Evolutionary conservation across 1,140 invertebrate genomes (phyloP).

Genomic region (Camponotus vicinus): DNA sequence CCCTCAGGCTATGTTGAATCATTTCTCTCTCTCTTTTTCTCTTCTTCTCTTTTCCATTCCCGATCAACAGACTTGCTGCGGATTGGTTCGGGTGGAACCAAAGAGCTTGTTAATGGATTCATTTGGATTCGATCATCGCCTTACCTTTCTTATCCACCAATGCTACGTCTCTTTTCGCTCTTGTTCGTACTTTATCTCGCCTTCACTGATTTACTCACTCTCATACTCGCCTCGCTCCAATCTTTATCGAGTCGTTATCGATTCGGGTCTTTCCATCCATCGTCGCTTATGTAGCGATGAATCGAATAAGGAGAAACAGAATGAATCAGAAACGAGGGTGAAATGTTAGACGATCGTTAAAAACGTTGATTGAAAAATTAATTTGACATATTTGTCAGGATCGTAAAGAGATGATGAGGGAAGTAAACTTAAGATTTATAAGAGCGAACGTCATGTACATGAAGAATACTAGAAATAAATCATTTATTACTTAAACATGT

Average conservation of each 20-base stretch:
- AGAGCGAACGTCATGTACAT: not conserved
- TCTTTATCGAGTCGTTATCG: constrained; percentile 54
- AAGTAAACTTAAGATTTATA: not conserved
- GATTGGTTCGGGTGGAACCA: constrained; percentile 73
- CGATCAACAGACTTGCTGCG: constrained; percentile 24
- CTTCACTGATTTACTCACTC: constrained; percentile 62
- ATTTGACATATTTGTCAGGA: constrained; percentile 70
- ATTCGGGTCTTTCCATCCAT: constrained; percentile 36
- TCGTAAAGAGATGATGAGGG: constrained; percentile 28
- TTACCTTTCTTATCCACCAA: constrained; percentile 75
- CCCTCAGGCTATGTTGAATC: constrained; percentile 1
- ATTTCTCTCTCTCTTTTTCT: constrained; percentile 9
- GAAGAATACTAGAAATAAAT: constrained; percentile 4
- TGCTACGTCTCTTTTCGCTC: constrained; percentile 28
- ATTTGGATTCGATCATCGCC: constrained; percentile 84
- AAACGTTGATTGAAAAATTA: constrained; percentile 67
- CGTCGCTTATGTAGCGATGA: constrained; percentile 39
- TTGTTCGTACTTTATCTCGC: constrained; percentile 53
- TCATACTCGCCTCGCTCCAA: constrained; percentile 49
- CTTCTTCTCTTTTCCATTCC: constrained; percentile 24
- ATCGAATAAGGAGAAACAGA: constrained; percentile 29
- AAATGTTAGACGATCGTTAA: constrained; percentile 48
- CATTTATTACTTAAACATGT: not conserved
- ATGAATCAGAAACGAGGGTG: not conserved
- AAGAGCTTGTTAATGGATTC: constrained; percentile 85